Evolutionary conservation across 2,797 vertebrate species (phyloP).

Genomic region (Myotis findleyi): DNA sequence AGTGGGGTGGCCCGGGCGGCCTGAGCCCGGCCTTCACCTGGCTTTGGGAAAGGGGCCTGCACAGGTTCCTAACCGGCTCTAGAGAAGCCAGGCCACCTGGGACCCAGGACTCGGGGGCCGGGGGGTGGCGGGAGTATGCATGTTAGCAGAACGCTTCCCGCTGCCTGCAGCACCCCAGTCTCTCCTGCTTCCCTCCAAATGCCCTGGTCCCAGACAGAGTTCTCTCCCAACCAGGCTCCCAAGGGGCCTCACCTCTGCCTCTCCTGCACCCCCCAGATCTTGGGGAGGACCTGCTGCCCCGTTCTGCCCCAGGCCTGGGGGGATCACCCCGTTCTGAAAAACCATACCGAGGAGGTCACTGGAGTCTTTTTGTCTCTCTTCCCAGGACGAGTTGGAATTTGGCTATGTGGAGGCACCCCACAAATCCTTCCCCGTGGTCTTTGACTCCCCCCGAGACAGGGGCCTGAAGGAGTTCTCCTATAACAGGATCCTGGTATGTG

Average conservation of each 20-base stretch:
- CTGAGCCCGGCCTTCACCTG: fast-evolving
- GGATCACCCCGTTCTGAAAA: not conserved
- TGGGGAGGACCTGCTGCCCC: not conserved
- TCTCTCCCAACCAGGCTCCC: fast-evolving
- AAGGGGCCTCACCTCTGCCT: not conserved
- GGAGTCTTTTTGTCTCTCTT: not conserved
- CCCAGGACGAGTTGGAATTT: constrained; percentile 93
- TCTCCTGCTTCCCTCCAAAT: not conserved
- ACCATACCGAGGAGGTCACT: fast-evolving
- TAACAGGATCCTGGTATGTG: constrained; percentile 88
- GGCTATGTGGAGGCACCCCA: constrained; percentile 92
- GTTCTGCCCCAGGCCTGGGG: not conserved
- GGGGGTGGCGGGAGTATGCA: fast-evolving
- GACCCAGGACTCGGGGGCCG: not conserved
- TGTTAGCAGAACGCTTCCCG: fast-evolving
- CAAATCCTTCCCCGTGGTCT: constrained; percentile 91
- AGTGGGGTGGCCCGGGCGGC: fast-evolving
- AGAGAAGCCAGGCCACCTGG: not conserved
- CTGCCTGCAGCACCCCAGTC: fast-evolving
- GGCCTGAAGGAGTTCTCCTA: constrained; percentile 87
- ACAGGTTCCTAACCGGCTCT: fast-evolving
- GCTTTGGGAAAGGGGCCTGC: not conserved
- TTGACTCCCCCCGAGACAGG: constrained; percentile 92
- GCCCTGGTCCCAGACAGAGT: not conserved
- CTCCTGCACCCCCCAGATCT: not conserved